Conservation (phyloP, 2,113 vertebrate species). For the Platysteira castanea region DNA sequence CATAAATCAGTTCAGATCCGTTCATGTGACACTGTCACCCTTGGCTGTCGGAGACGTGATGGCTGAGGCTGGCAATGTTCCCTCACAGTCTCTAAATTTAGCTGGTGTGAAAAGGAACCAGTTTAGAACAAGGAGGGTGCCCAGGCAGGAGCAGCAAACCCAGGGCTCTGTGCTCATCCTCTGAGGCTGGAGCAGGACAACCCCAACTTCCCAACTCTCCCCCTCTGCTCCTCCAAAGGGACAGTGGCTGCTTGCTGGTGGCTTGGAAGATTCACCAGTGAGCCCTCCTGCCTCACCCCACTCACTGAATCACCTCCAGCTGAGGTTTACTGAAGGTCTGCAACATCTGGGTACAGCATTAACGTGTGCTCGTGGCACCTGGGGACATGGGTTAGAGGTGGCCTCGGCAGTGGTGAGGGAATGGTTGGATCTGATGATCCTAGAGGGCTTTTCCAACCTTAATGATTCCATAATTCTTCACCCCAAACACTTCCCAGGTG, state of each 20-base stretch:
- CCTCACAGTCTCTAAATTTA: fast-evolving
- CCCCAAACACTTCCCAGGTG: background rate
- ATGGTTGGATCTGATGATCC: background rate
- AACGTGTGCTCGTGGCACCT: fast-evolving
- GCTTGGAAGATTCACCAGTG: fast-evolving
- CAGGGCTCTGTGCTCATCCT: background rate
- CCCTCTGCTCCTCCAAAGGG: background rate
- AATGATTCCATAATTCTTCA: fast-evolving
- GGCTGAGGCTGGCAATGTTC: background rate
- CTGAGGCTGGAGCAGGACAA: background rate
- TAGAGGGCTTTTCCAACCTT: background rate
- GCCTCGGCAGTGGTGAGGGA: background rate
- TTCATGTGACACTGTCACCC: background rate
- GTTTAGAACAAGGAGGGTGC: fast-evolving
- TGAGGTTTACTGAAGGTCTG: fast-evolving
- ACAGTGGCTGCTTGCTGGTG: background rate
- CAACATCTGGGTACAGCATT: fast-evolving
- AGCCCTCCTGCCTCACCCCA: background rate
- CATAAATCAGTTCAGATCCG: background rate
- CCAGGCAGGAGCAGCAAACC: background rate
- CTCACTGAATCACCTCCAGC: background rate
- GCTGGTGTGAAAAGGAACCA: background rate
- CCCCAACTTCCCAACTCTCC: background rate
- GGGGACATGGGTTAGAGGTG: background rate
- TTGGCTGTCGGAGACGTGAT: fast-evolving